A percentile compares a stretch with the other conserved stretches of the same genome.
These are phyloP conservation scores for Eupithecia inturbata DNA, from an alignment of 2,888 invertebrate species.

Conservation along the genomic window DNA sequence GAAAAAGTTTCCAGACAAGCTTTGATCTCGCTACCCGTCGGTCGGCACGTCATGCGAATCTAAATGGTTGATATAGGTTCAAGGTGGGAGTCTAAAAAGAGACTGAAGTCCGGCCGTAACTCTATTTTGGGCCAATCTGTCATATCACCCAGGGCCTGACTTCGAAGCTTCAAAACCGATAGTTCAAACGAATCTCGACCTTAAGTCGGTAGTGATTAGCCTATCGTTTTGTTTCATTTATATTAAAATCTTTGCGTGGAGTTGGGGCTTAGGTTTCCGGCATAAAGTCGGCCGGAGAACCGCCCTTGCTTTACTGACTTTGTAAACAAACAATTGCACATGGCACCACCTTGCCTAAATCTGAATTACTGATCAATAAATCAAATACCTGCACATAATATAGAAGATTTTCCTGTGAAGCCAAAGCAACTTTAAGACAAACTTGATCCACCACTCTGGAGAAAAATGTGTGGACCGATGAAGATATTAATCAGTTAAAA, in stretches of 20 bases:
- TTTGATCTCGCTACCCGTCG: slow-evolving; percentile 13
- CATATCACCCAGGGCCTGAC: slow-evolving; percentile 39
- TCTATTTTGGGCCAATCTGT: slow-evolving; percentile 47
- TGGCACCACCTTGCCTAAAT: slow-evolving; percentile 22
- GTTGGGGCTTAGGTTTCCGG: slow-evolving; percentile 31
- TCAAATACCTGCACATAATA: neutral
- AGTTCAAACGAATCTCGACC: neutral
- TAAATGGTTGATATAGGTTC: slow-evolving; percentile 24
- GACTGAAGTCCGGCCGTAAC: slow-evolving; percentile 31
- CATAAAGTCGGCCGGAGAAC: slow-evolving; percentile 34
- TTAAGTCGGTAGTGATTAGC: neutral
- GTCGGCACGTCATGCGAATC: slow-evolving; percentile 16
- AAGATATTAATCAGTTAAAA: neutral
- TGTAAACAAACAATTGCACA: slow-evolving; percentile 34
- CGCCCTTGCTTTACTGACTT: slow-evolving; percentile 33
- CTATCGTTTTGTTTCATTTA: neutral
- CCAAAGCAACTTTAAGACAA: neutral
- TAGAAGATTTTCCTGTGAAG: neutral
- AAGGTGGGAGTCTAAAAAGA: slow-evolving; percentile 37
- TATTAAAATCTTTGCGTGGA: neutral
- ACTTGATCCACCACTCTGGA: neutral
- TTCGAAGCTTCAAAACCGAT: slow-evolving; percentile 6
- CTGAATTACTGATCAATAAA: neutral
- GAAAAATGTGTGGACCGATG: neutral
- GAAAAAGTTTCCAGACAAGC: slow-evolving; percentile 16